Evolutionary conservation across 1,140 invertebrate genomes (phyloP).

Genomic region (Aphelenchoides besseyi): DNA sequence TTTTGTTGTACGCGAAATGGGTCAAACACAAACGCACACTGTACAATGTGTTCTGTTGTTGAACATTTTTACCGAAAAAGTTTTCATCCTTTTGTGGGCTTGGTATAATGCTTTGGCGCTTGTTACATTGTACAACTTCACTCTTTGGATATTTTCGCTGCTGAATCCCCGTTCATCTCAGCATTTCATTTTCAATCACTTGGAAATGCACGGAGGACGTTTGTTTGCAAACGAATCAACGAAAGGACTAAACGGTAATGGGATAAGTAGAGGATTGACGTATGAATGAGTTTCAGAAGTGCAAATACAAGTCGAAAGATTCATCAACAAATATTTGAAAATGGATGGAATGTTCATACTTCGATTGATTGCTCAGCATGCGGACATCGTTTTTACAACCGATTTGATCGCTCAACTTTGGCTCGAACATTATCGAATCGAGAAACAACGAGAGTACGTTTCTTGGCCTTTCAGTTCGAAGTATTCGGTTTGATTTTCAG

Average conservation of each 20-base stretch:
- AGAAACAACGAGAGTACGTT: slow-evolving; percentile 46
- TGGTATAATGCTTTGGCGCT: slow-evolving; percentile 50
- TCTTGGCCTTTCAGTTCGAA: background rate
- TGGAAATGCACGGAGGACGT: slow-evolving; percentile 55
- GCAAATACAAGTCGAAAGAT: slow-evolving; percentile 41
- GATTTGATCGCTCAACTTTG: slow-evolving; percentile 51
- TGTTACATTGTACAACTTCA: slow-evolving; percentile 52
- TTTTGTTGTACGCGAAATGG: slow-evolving; percentile 64
- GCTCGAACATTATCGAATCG: slow-evolving; percentile 49
- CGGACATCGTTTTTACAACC: slow-evolving; percentile 60
- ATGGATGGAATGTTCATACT: slow-evolving; percentile 55
- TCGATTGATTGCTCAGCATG: slow-evolving; percentile 57
- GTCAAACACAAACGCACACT: slow-evolving; percentile 57
- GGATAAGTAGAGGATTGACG: background rate
- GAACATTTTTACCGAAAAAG: slow-evolving; percentile 49
- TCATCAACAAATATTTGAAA: slow-evolving; percentile 50
- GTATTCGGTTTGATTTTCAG: slow-evolving; percentile 18
- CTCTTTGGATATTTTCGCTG: slow-evolving; percentile 51
- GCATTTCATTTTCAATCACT: slow-evolving; percentile 57
- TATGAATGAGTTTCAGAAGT: slow-evolving; percentile 34
- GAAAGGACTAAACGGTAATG: slow-evolving; percentile 26
- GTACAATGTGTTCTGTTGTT: slow-evolving; percentile 51
- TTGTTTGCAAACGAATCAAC: slow-evolving; percentile 46
- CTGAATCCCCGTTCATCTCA: slow-evolving; percentile 49
- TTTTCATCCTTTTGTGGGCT: slow-evolving; percentile 56